These are phyloP conservation scores for Pelochelys cantorii DNA, from an alignment of 2,797 vertebrate genomes.

Conservation along the genomic window DNA sequence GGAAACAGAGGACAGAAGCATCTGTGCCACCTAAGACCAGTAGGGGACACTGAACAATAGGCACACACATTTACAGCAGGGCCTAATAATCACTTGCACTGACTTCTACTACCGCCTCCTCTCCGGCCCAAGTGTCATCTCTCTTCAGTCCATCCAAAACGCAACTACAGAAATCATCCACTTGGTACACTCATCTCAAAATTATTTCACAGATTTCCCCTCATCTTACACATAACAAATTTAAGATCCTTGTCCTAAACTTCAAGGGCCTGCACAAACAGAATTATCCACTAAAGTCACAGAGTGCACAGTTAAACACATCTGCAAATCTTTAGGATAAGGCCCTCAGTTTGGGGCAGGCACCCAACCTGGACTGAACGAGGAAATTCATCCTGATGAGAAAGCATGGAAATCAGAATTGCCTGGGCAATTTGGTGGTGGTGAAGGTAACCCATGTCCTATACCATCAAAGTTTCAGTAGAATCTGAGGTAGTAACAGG, in stretches of 20 bases:
- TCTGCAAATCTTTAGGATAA: neutral
- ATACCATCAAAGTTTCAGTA: no score
- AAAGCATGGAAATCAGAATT: no score
- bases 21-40: no score
- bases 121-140: neutral
- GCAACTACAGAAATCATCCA: neutral
- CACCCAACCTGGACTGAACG: neutral
- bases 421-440: no score
- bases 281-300: no score
- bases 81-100: neutral
- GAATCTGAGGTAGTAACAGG: no score
- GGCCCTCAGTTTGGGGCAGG: neutral
- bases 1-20: no score
- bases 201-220: neutral
- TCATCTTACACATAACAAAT: neutral
- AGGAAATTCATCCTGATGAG: no score
- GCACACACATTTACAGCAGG: neutral
- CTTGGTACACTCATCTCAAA: neutral
- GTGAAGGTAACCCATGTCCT: no score
- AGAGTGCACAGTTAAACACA: neutral
- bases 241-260: neutral
- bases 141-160: slow-evolving; percentile 22
- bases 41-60: no score
- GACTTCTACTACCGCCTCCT: neutral
- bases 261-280: neutral